These are phyloP conservation scores for Metopia argyrocephala DNA, from an alignment of 2,888 invertebrate genomes.

Conservation along the genomic window DNA sequence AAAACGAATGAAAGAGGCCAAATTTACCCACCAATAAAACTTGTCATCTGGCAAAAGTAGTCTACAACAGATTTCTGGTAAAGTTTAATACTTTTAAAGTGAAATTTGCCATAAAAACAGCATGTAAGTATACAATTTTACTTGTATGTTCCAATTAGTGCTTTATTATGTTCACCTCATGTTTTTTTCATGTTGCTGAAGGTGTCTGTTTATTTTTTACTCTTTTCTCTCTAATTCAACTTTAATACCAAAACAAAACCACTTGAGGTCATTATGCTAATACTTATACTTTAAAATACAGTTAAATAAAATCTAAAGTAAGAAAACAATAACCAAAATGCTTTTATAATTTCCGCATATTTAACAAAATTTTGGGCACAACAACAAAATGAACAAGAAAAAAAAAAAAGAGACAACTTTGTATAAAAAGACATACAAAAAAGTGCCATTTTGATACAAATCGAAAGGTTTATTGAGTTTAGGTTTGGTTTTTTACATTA, in stretches of 20 bases:
- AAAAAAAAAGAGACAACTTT: neutral
- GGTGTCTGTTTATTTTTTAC: neutral
- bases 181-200: neutral
- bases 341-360: constrained; percentile 49
- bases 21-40: too few relatives aligned
- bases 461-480: constrained; percentile 11
- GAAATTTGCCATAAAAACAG: too few relatives aligned
- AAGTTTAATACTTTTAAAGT: too few relatives aligned
- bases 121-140: too few relatives aligned
- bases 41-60: too few relatives aligned
- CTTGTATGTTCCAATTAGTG: neutral
- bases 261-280: constrained; percentile 61
- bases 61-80: too few relatives aligned
- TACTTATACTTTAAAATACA: constrained; percentile 43
- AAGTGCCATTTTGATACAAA: constrained; percentile 2
- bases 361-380: constrained; percentile 15
- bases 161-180: neutral
- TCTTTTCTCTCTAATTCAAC: neutral
- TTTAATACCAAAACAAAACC: constrained; percentile 41
- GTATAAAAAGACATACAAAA: neutral
- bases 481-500: constrained; percentile 12
- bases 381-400: neutral
- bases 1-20: too few relatives aligned
- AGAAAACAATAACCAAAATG: neutral
- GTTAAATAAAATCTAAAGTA: constrained; percentile 11